phyloP scores from a whole-genome alignment of 2,888 invertebrate species.

The Disparrhopalites patrizii region DNA sequence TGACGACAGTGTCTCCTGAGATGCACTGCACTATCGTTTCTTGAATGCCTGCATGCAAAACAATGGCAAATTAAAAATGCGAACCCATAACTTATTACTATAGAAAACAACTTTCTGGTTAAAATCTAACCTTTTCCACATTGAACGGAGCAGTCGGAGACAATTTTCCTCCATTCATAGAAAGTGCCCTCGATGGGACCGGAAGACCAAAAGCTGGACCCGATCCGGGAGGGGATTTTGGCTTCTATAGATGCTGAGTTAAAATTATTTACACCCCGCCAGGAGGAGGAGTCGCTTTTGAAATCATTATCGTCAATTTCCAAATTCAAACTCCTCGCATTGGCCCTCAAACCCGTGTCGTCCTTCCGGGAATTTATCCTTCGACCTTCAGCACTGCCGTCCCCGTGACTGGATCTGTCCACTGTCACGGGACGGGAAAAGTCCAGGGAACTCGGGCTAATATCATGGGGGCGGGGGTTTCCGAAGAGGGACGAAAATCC shows the following conservation, averaged over 20 bases:
- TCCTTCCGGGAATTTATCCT: neutral
- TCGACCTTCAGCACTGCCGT: neutral
- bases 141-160: constrained; percentile 45
- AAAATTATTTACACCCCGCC: neutral
- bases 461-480: neutral
- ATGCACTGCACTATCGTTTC: constrained; percentile 46
- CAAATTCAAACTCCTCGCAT: neutral
- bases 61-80: too few relatives aligned
- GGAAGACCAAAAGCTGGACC: constrained; percentile 7
- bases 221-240: neutral
- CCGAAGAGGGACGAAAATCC: constrained; percentile 17
- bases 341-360: neutral
- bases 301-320: neutral
- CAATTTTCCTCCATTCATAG: constrained; percentile 47
- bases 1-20: constrained; percentile 42
- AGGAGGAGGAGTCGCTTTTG: neutral
- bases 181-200: constrained; percentile 45
- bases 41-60: constrained; percentile 42
- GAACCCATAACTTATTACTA: constrained; percentile 1
- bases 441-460: constrained; percentile 24
- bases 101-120: too few relatives aligned
- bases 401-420: neutral
- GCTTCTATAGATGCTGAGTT: neutral
- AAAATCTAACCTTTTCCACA: constrained; percentile 47
- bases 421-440: constrained; percentile 33